phyloP scores from a whole-genome alignment of 2,797 vertebrate genomes.

The Peromyscus nudipes region DNA sequence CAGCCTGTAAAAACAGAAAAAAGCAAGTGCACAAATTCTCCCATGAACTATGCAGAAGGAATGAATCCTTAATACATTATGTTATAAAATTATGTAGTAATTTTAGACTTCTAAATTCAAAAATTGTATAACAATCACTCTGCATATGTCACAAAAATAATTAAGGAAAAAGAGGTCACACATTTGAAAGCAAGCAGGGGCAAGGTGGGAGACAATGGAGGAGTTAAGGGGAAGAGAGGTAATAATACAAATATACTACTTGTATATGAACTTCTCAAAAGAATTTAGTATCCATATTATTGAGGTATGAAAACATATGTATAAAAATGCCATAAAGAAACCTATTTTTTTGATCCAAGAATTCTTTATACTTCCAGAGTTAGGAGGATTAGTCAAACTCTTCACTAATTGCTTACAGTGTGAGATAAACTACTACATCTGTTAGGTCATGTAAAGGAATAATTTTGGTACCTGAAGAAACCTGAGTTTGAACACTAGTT shows the following conservation, averaged over 20 bases:
- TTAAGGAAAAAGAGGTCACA: background rate
- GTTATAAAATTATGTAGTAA: background rate
- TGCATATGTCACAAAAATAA: background rate
- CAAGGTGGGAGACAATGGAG: background rate
- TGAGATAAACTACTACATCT: background rate
- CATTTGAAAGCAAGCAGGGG: background rate
- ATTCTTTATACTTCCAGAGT: background rate
- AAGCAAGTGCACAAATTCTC: background rate
- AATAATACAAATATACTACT: background rate
- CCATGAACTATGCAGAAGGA: background rate
- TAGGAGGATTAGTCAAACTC: background rate
- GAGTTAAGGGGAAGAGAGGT: background rate
- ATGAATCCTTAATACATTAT: background rate
- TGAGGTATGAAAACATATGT: background rate
- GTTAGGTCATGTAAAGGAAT: background rate
- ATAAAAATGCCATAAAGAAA: background rate
- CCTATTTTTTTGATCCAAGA: background rate
- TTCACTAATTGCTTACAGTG: conserved; percentile 5
- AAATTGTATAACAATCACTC: background rate
- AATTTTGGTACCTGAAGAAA: background rate
- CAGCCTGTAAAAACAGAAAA: background rate
- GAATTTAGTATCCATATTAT: background rate
- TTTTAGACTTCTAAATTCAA: background rate
- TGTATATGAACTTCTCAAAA: background rate
- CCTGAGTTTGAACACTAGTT: background rate